Evolutionary conservation across 2,888 invertebrate species (phyloP).

Genomic region (Drosophila subquinaria): DNA sequence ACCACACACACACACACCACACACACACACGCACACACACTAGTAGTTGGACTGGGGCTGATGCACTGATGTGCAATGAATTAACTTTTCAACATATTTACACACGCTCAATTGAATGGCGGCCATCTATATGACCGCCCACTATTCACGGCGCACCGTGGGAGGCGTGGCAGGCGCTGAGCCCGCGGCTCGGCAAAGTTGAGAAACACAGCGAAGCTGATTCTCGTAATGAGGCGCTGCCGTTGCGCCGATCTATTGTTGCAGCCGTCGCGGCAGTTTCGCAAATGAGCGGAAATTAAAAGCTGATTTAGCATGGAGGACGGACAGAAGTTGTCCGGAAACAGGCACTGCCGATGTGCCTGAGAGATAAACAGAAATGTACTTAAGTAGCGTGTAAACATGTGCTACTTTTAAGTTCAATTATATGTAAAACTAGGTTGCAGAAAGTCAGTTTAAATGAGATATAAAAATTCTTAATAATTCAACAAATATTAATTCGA

Average conservation of each 20-base stretch:
- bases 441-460: too few species aligned
- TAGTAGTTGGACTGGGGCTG: conserved; percentile 33
- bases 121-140: conserved; percentile 7
- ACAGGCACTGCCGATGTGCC: neutral
- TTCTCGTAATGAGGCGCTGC: conserved; percentile 60
- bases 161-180: conserved; percentile 19
- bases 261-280: conserved; percentile 48
- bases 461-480: too few species aligned
- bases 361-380: neutral
- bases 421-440: too few species aligned
- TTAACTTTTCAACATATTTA: conserved; percentile 84
- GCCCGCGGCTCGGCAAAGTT: conserved; percentile 60
- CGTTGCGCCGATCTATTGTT: conserved; percentile 53
- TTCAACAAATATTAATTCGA: neutral
- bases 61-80: conserved; percentile 83
- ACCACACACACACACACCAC: too few species aligned
- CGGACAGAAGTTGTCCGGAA: neutral
- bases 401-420: neutral
- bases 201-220: conserved; percentile 51
- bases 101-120: conserved; percentile 74
- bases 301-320: conserved; percentile 65
- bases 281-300: conserved; percentile 80
- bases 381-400: neutral
- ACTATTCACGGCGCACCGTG: neutral
- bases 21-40: neutral